phyloP scores from a whole-genome alignment of 2,113 vertebrate species.

The Galeopterus variegatus region DNA sequence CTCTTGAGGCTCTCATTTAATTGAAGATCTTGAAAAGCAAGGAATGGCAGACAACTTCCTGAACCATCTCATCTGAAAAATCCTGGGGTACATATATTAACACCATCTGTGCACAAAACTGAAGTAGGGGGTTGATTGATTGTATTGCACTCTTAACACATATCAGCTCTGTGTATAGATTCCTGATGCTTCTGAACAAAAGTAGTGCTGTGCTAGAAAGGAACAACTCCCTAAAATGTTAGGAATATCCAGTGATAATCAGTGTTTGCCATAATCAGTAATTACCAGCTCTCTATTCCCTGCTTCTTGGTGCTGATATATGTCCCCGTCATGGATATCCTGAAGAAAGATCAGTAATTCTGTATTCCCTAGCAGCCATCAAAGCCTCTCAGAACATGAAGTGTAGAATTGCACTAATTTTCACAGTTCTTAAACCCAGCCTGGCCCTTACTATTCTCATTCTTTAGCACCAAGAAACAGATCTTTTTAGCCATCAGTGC shows the following conservation, averaged over 20 bases:
- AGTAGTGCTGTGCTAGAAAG: background rate
- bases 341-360: constrained; percentile 17
- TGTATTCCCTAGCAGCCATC: background rate
- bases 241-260: background rate
- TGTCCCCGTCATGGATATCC: background rate
- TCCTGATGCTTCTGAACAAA: constrained; percentile 44
- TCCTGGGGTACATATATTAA: background rate
- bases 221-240: constrained; percentile 33
- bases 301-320: background rate
- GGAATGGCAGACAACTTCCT: background rate
- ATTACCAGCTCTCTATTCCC: background rate
- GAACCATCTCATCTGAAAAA: constrained; percentile 48
- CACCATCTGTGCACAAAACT: constrained; percentile 19
- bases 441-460: background rate
- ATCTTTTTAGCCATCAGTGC: constrained; percentile 54
- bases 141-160: background rate
- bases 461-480: background rate
- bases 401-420: background rate
- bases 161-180: constrained; percentile 37
- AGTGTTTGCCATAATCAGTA: background rate
- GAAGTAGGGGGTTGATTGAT: background rate
- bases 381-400: constrained; percentile 52
- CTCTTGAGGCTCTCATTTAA: background rate
- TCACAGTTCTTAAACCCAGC: background rate
- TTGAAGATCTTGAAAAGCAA: constrained; percentile 40